Evolutionary conservation across 2,113 vertebrate species (phyloP).

Genomic region (Cichladusa arquata): DNA sequence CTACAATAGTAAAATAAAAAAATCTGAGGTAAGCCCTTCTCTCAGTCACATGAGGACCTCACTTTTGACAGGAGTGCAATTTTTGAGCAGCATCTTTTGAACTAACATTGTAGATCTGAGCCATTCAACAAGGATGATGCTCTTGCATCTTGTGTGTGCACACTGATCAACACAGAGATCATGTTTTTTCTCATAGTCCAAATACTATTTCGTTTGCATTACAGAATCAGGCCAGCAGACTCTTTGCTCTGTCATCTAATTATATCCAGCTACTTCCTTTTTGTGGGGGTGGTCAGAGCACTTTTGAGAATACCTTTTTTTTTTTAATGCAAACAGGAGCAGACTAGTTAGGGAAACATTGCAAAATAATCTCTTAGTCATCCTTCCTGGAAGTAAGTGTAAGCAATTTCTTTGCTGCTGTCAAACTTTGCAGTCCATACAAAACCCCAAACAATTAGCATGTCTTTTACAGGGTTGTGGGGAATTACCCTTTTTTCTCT

Average conservation of each 20-base stretch:
- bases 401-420: neutral
- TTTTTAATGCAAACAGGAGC: neutral
- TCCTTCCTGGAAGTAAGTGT: neutral
- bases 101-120: neutral
- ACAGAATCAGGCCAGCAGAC: neutral
- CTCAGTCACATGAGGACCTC: neutral
- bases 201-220: neutral
- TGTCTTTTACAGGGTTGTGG: neutral
- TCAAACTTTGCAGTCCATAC: neutral
- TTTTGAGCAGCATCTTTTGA: neutral
- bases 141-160: neutral
- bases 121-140: neutral
- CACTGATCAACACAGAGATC: neutral
- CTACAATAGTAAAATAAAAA: neutral
- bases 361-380: neutral
- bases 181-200: neutral
- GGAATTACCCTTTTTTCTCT: neutral
- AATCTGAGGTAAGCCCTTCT: neutral
- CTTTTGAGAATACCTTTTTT: neutral
- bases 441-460: neutral
- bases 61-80: neutral
- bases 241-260: neutral
- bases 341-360: neutral
- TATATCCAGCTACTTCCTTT: neutral
- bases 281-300: neutral